phyloP scores from a whole-genome alignment of 2,888 invertebrate genomes.

The Cataglyphis livida region DNA sequence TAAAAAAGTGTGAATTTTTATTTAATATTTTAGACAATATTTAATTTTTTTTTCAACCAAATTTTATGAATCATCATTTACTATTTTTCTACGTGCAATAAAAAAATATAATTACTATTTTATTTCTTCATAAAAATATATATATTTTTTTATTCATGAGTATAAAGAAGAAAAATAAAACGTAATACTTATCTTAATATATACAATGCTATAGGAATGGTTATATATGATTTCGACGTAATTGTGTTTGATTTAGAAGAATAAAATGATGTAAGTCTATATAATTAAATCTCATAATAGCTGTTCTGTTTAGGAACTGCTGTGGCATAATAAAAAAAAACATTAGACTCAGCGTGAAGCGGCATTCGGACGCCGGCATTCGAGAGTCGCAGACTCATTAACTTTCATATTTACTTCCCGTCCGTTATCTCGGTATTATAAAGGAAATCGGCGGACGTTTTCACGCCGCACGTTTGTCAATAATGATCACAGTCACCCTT shows the following conservation, averaged over 20 bases:
- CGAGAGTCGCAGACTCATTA: slow-evolving; percentile 10
- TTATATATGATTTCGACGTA: slow-evolving; percentile 8
- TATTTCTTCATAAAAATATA: background rate
- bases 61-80: background rate
- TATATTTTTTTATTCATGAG: background rate
- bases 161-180: background rate
- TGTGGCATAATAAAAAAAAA: background rate
- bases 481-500: slow-evolving; percentile 57
- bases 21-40: background rate
- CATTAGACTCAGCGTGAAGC: background rate
- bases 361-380: slow-evolving; percentile 1
- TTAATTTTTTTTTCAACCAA: background rate
- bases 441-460: slow-evolving; percentile 26
- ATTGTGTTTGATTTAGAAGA: slow-evolving; percentile 11
- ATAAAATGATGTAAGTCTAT: slow-evolving; percentile 3
- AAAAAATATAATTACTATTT: background rate
- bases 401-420: slow-evolving; percentile 48
- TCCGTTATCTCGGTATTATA: slow-evolving; percentile 23
- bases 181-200: background rate
- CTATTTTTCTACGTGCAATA: background rate
- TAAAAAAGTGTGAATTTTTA: background rate
- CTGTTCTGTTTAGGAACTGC: slow-evolving; percentile 28
- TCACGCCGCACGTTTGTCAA: slow-evolving; percentile 56
- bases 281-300: slow-evolving; percentile 13
- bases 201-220: background rate